Evolutionary conservation across 2,113 vertebrate species (phyloP).

Genomic region (Gila orcuttii): DNA sequence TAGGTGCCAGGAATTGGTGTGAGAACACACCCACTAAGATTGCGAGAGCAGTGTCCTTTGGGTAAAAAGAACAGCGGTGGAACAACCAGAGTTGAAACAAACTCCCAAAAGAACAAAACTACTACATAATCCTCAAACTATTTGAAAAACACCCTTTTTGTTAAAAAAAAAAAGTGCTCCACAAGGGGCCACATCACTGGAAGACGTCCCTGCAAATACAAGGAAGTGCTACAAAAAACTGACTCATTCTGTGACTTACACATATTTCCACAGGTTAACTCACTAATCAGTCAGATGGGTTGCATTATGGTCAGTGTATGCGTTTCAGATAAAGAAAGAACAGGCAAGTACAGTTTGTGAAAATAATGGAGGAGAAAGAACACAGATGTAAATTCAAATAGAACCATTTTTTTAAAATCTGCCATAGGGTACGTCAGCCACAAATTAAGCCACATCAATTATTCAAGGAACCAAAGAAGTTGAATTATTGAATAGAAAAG

Average conservation of each 20-base stretch:
- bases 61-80: neutral
- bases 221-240: constrained; percentile 40
- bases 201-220: neutral
- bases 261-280: neutral
- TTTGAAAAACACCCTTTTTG: constrained; percentile 10
- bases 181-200: neutral
- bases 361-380: neutral
- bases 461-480: constrained; percentile 44
- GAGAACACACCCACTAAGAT: constrained; percentile 9
- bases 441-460: constrained; percentile 42
- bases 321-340: neutral
- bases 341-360: neutral
- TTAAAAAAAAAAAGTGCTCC: neutral
- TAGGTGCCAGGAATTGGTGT: neutral
- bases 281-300: neutral
- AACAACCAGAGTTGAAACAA: neutral
- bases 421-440: neutral
- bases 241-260: constrained; percentile 46
- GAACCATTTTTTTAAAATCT: neutral
- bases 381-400: neutral
- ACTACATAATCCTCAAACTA: neutral
- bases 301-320: neutral
- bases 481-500: constrained; percentile 57
- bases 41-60: neutral
- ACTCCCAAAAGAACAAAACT: neutral